These are phyloP conservation scores for Strigops habroptila DNA, from an alignment of 2,113 vertebrate species.

Conservation along the genomic window DNA sequence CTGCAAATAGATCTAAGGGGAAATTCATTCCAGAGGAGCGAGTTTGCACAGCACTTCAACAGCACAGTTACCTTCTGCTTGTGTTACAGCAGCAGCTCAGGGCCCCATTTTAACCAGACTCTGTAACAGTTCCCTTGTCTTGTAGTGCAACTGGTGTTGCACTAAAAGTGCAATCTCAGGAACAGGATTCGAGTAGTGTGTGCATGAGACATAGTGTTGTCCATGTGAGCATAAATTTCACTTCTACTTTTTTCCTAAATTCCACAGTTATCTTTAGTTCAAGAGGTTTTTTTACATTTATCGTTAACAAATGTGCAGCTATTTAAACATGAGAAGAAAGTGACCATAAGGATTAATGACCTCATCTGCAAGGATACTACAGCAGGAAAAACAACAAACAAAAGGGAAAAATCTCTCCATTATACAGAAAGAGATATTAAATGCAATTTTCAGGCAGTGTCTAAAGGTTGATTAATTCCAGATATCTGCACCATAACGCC, in stretches of 20 bases:
- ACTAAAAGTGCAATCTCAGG: too few species aligned
- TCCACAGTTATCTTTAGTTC: not conserved
- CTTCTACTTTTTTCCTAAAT: not conserved
- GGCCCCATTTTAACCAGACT: not conserved
- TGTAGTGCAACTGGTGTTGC: too few species aligned
- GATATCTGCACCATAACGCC: not conserved
- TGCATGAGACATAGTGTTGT: accelerated
- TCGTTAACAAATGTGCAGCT: not conserved
- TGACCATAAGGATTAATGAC: not conserved
- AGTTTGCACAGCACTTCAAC: not conserved
- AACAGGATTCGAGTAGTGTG: not conserved
- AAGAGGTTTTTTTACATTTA: not conserved
- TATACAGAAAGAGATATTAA: not conserved
- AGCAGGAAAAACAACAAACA: not conserved
- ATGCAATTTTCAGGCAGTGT: not conserved
- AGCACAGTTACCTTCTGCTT: not conserved
- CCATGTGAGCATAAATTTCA: accelerated
- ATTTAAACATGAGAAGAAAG: not conserved
- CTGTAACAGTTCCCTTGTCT: not conserved
- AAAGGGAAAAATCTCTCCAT: not conserved
- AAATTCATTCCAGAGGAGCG: not conserved
- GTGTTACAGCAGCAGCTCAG: too few species aligned
- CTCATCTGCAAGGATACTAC: not conserved
- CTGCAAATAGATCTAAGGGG: not conserved
- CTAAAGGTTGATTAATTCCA: not conserved